Evolutionary conservation across 2,797 vertebrate species (phyloP), one percentile per base, ranked within the genome.

Genomic region (Argentina silus): DNA sequence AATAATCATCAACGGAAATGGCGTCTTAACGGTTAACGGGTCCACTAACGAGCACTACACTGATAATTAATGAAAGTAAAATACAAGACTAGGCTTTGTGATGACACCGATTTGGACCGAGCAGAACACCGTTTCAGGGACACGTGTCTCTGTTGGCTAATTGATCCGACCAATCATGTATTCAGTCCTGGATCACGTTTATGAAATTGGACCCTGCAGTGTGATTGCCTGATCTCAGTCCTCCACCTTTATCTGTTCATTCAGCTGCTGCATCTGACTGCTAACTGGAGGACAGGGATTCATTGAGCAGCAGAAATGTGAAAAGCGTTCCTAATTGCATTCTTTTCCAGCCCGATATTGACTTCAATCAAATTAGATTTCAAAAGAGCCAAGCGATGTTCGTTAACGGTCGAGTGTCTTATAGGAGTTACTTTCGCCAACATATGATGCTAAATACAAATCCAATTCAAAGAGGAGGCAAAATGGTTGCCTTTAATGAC

Each of bases 401-500:
- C 77, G n/a, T 43, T 63, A 62, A 69, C 68, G 2, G 61, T 59
- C 15, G 42, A 53, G 61, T 78, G 70, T 74, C 72, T 63, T 72
- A 73, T 70, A 36, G 27, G 50, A 73, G 68, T 78, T 84, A 75
- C 78, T 80, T 85, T 84, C 69, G 53, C 77, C 78, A 77, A 63
- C 15, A 44, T 15, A 63, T 19, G 19, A 23, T 66, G 73, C 72
- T 81, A 79, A 82, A 86, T 62, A 78, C 76, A 80, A 72, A 86
- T 82, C 70, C 69, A 74, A 85, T 85, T 81, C 81, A 73, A 75
- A 76, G 36, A 67, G 64, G 82, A 86, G 75, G 77, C 60, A 82
- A 83, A 87, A 73, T 75, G 76, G 67, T 82, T 78, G 19, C 61
- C 74, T 79, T 86, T 83, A 89, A 90, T 88, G 81, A 72, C 77